phyloP scores from a whole-genome alignment of 2,888 invertebrate species.

The Trissoscelio sp. region DNA sequence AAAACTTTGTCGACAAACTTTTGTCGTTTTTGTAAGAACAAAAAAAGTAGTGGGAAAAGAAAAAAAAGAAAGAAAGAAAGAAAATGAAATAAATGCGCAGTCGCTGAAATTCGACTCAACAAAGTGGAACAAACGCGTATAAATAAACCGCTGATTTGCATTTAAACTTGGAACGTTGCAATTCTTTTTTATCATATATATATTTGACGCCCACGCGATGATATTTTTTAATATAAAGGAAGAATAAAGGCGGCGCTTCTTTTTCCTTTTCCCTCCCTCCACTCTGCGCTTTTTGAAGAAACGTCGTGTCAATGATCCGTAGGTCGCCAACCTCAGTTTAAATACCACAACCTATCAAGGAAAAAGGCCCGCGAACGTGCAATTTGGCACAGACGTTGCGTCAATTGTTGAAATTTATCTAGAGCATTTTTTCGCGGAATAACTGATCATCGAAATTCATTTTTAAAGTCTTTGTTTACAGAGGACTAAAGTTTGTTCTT shows the following conservation, averaged over 20 bases:
- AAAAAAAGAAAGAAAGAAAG: background rate
- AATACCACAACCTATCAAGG: slow-evolving; percentile 39
- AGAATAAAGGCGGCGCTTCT: slow-evolving; percentile 45
- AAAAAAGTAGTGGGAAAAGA: background rate
- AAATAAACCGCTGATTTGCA: slow-evolving; percentile 62
- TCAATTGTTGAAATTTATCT: background rate
- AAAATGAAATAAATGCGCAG: background rate
- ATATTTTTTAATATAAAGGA: slow-evolving; percentile 54
- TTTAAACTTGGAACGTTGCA: slow-evolving; percentile 55
- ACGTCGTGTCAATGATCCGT: slow-evolving; percentile 64
- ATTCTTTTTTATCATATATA: slow-evolving; percentile 41
- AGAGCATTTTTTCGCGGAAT: too few species aligned
- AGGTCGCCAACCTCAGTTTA: slow-evolving; percentile 62
- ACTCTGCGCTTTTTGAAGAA: slow-evolving; percentile 52
- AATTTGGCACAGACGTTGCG: slow-evolving; percentile 8
- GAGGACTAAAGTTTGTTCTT: too few species aligned
- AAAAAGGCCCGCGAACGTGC: slow-evolving; percentile 13
- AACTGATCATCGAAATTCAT: too few species aligned
- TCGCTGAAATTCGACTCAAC: slow-evolving; percentile 50
- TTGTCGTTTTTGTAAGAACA: background rate
- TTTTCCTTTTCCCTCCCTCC: slow-evolving; percentile 44
- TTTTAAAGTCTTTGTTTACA: too few species aligned
- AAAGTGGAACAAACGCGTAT: slow-evolving; percentile 54
- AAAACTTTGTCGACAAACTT: background rate
- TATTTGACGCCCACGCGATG: slow-evolving; percentile 41